Conservation (phyloP, 2,797 vertebrate species). For the Pseudochirops corinnae region DNA sequence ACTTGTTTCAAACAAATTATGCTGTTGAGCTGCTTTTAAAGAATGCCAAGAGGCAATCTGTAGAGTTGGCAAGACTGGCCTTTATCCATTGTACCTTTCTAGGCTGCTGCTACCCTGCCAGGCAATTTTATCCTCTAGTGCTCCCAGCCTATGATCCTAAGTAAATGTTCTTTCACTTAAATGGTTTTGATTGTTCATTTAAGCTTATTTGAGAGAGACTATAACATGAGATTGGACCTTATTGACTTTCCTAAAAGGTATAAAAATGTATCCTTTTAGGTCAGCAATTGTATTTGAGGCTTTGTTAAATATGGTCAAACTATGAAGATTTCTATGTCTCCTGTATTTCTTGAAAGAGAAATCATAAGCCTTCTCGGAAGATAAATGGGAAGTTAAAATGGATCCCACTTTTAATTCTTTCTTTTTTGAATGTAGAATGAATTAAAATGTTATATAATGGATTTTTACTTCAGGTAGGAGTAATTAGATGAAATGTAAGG, state of each 20-base stretch:
- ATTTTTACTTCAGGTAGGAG: not conserved
- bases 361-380: not conserved
- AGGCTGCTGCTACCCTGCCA: not conserved
- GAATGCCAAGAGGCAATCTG: constrained; percentile 51
- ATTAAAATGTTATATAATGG: not conserved
- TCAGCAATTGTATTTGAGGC: not conserved
- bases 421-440: not conserved
- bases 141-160: not conserved
- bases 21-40: constrained; percentile 10
- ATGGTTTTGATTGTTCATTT: constrained; percentile 4
- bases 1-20: constrained; percentile 33
- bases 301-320: not conserved
- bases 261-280: not conserved
- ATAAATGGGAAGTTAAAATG: not conserved
- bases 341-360: not conserved
- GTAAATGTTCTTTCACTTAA: constrained; percentile 39
- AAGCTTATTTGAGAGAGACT: not conserved
- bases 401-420: not conserved
- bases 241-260: not conserved
- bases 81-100: constrained; percentile 22
- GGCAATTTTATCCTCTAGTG: not conserved
- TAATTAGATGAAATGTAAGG: not conserved
- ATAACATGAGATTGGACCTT: not conserved
- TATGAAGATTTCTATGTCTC: not conserved
- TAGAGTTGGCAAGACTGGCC: not conserved